Base-by-base conservation (phyloP, 2,113 vertebrate species). In the Struthidea cinerea region DNA sequence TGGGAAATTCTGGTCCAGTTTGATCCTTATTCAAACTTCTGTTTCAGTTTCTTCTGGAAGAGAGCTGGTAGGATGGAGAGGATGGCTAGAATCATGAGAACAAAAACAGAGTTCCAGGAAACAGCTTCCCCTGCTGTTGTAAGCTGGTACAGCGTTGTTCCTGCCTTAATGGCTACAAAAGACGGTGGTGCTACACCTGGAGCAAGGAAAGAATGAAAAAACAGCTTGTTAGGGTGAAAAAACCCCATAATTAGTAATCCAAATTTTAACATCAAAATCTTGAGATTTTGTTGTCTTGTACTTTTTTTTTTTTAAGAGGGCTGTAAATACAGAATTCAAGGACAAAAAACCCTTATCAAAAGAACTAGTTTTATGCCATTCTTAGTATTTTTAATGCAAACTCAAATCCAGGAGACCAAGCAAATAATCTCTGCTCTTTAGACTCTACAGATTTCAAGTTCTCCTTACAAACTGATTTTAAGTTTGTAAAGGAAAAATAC, bases 41-140 rank as follows among this genome's bases (percentile, higher is more conserved):
- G 98, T 97, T 99, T 99, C 91, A 99, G 98, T 96, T 99, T 99
- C 93, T 98, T 99, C 97, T 99, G 99, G 96, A 99, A 99, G 94
- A 99, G 98, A 75, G 99, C 99, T 41, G 99, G 99, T 60, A 99
- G 93, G 94, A 99, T 99, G 68, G 99, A 99, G 79, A 99, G 98
- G 78, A 99, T 97, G 13, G 99, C 99, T 52, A 99, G 98, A 22
- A 99, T 78, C 83, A 99, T 99, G 28, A 99, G 98, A 87, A 99
- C 97, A 73, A 99, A 98, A 79, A 99, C 98, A 81, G 99, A 99
- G 98, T 99, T 99, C 99, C 99, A 99, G 96, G 99, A 99, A 96
- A 99, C 99, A 12, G 99, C 99, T 97, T 99, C 99, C 19, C 99
- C 99, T 11, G 99, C 99, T 74, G 99, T 99, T 53, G 99, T 99